phyloP scores from a whole-genome alignment of 2,888 invertebrate species.

The Trichogramma evanescens region DNA sequence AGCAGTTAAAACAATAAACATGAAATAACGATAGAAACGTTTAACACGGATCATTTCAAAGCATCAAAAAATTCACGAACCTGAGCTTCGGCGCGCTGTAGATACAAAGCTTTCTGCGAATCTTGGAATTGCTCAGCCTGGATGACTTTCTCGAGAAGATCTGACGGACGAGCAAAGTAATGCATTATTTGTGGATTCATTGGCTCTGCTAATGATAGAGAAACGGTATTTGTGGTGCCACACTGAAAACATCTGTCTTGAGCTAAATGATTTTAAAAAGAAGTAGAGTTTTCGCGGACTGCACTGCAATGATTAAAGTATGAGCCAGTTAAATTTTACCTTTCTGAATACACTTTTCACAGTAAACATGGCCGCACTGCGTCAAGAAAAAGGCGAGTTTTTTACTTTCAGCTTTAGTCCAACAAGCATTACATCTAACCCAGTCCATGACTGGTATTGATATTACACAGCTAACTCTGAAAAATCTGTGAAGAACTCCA shows the following conservation, averaged over 20 bases:
- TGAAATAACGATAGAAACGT: not conserved
- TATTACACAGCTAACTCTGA: too few species aligned
- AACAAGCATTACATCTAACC: conserved; percentile 18
- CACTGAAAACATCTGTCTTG: conserved; percentile 15
- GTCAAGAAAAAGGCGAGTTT: conserved; percentile 11
- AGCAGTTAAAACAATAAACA: not conserved
- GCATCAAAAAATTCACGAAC: too few species aligned
- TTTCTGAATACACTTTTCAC: conserved; percentile 13
- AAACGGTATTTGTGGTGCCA: not conserved
- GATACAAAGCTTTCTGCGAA: conserved; percentile 9
- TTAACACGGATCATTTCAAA: not conserved
- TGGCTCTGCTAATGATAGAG: conserved; percentile 13
- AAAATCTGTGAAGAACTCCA: too few species aligned
- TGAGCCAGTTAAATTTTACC: conserved; percentile 3
- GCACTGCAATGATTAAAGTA: not conserved
- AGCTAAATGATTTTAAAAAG: not conserved
- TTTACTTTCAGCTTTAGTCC: conserved; percentile 8
- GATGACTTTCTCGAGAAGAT: conserved; percentile 13
- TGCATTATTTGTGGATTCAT: conserved; percentile 15
- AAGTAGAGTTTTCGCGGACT: not conserved
- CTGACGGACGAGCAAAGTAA: conserved; percentile 6
- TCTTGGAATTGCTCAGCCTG: conserved; percentile 16
- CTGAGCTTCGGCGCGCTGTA: not conserved
- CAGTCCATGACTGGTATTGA: conserved; percentile 3
- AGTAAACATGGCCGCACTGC: conserved; percentile 19